These are phyloP conservation scores for Cinclus mexicanus DNA, from an alignment of 2,113 vertebrate species.

Conservation along the genomic window DNA sequence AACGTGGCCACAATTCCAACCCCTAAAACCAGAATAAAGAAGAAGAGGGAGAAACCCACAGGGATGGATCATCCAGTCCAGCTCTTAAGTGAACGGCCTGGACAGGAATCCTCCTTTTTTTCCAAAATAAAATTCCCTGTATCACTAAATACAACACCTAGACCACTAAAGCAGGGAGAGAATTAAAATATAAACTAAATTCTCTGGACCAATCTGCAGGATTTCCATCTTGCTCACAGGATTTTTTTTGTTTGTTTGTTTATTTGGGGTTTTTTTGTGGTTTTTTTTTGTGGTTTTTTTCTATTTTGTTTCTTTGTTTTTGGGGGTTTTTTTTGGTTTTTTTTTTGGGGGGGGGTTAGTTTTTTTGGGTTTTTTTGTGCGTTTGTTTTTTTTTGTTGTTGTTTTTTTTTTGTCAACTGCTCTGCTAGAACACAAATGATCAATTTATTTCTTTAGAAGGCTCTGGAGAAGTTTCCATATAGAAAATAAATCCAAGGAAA, in stretches of 20 bases:
- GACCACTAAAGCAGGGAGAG: not conserved
- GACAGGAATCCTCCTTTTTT: not conserved
- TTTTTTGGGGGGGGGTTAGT: too few species aligned
- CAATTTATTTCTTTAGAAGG: not conserved
- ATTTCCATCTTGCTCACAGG: not conserved
- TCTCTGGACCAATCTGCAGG: not conserved
- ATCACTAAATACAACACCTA: not conserved
- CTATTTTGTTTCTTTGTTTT: too few species aligned
- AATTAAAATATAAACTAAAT: not conserved
- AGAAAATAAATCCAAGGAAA: not conserved
- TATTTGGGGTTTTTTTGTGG: too few species aligned
- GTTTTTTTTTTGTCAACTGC: too few species aligned
- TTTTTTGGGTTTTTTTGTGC: too few species aligned
- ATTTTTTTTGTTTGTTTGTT: too few species aligned
- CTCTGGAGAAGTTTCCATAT: not conserved
- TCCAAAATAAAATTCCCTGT: not conserved
- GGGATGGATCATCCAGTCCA: not conserved
- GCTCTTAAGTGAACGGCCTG: not conserved
- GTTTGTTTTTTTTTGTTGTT: too few species aligned
- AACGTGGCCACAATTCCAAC: not conserved
- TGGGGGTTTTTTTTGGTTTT: too few species aligned
- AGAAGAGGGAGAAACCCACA: too few species aligned
- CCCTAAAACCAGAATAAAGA: not conserved
- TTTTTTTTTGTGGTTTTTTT: too few species aligned
- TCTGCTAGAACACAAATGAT: not conserved